Evolutionary conservation across 2,113 vertebrate genomes (phyloP), one percentile per base, ranked within the genome.

Genomic region (Chaetodon trifascialis): DNA sequence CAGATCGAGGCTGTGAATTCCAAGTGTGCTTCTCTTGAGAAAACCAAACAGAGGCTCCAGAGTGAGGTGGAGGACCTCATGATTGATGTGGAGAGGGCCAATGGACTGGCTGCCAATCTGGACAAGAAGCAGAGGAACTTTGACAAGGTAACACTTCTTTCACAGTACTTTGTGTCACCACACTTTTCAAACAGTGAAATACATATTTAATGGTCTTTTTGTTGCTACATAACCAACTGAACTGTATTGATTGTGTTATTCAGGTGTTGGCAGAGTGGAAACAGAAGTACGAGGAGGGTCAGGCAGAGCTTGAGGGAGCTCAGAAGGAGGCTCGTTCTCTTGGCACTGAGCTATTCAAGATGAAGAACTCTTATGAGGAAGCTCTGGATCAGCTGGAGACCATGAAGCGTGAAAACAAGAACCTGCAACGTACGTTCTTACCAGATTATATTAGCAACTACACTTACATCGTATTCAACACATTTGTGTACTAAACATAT

Each of bases 301-400:
- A 92, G 74, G 79, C 91, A 52, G 90, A 91, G 82, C 76, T 96
- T 74, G 96, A 97, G 65, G 93, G 94, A 14, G 78, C 95, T 66
- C 94, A 94, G 90, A 97, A 96, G 75, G 95, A 97, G 83, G 93
- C 96, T 78, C 93, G 95, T 47, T 95, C 95, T 58, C 94, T 96
- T 5, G 94, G 96, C 30, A 95, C 96, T 47, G 95, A 96, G 72
- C 92, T 96, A 58, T 97, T 97, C 89, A 97, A 96, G 88, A 93
- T 97, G 95, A 97, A 96, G 92, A 97, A 95, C 36, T 95, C 96
- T 62, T 97, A 96, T 14, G 96, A 97, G 78, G 93, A 94, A 67
- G 11, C 80, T 82, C 84, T 94, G 46, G 91, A 94, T 80, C 92
- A 94, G 2, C 86, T 94, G 56, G 92, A 94, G 87, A 93, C 93